Conservation (phyloP, 2,888 invertebrate genomes). For the Pycnomerus fuliginosus region DNA sequence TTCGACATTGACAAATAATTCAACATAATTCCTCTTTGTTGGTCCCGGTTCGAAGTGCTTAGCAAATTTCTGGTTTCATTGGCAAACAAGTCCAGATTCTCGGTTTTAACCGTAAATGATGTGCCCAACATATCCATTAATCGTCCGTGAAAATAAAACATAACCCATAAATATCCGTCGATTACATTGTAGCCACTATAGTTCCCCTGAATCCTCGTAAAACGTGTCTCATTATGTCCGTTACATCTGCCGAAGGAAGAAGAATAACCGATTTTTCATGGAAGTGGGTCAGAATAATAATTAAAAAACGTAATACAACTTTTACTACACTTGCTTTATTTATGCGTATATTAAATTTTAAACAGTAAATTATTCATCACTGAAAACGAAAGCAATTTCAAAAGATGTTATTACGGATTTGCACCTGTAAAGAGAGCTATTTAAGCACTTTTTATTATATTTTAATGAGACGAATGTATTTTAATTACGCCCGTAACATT, state of each 20-base stretch:
- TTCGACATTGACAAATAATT: conserved; percentile 46
- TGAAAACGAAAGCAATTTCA: conserved; percentile 30
- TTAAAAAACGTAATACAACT: conserved; percentile 19
- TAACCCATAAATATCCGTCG: neutral
- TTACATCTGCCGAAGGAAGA: too few species aligned
- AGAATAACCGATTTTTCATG: conserved; percentile 14
- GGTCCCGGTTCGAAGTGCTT: conserved; percentile 37
- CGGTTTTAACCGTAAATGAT: conserved; percentile 15
- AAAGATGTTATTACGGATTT: conserved; percentile 18
- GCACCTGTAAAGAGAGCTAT: conserved; percentile 30
- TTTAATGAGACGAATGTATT: conserved; percentile 26
- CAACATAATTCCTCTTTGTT: conserved; percentile 45
- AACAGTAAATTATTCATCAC: conserved; percentile 28
- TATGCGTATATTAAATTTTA: conserved; percentile 12
- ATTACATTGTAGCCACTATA: conserved; percentile 8
- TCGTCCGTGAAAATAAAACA: neutral
- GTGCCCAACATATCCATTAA: neutral
- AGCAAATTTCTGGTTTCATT: conserved; percentile 29
- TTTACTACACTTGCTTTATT: conserved; percentile 16
- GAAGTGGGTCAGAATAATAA: conserved; percentile 19
- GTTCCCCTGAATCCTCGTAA: conserved; percentile 10
- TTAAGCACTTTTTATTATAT: conserved; percentile 27
- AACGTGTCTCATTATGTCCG: conserved; percentile 6
- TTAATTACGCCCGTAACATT: conserved; percentile 15
- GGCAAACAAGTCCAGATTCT: conserved; percentile 27